A percentile compares a stretch with the other conserved stretches of the same genome.
Evolutionary conservation across 2,113 vertebrate species (phyloP).

Genomic region (Brachypteracias leptosomus): DNA sequence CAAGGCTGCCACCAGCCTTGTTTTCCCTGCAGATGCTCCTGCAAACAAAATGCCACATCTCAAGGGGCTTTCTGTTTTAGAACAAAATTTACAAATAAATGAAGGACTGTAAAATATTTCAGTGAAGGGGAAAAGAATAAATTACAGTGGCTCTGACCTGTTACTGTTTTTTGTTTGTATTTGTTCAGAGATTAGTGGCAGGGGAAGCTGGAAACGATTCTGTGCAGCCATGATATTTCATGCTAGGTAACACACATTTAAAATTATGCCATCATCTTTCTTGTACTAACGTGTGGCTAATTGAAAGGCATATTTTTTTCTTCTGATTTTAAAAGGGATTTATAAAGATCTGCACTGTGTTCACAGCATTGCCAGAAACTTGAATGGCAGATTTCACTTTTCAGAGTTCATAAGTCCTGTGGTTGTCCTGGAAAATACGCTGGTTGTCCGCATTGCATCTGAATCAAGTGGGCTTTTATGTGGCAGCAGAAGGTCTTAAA

Average conservation of each 20-base stretch:
- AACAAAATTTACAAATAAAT: conserved; percentile 54
- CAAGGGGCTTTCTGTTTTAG: conserved; percentile 11
- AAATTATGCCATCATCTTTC: conserved; percentile 30
- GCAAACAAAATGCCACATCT: conserved; percentile 45
- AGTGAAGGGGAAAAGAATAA: conserved; percentile 18
- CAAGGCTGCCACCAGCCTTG: background rate
- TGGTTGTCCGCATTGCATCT: background rate
- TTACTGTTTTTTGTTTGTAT: conserved; percentile 27
- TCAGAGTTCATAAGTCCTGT: background rate
- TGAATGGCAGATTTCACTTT: background rate
- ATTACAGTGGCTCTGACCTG: background rate
- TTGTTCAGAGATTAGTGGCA: background rate
- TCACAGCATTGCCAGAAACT: background rate
- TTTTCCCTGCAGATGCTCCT: background rate
- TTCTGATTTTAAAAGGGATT: background rate
- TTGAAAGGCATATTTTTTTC: background rate
- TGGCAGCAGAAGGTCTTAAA: background rate
- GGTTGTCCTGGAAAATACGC: background rate
- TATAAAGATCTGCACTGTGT: background rate
- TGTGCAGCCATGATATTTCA: background rate
- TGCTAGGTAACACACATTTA: background rate
- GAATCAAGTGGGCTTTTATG: background rate
- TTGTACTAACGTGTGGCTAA: background rate
- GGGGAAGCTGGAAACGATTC: background rate
- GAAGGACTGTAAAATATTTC: conserved; percentile 21